Percentiles rank a stretch among this genome's conserved stretches.
Evolutionary conservation across 2,888 invertebrate genomes (phyloP).

Genomic region (Timandra comae): DNA sequence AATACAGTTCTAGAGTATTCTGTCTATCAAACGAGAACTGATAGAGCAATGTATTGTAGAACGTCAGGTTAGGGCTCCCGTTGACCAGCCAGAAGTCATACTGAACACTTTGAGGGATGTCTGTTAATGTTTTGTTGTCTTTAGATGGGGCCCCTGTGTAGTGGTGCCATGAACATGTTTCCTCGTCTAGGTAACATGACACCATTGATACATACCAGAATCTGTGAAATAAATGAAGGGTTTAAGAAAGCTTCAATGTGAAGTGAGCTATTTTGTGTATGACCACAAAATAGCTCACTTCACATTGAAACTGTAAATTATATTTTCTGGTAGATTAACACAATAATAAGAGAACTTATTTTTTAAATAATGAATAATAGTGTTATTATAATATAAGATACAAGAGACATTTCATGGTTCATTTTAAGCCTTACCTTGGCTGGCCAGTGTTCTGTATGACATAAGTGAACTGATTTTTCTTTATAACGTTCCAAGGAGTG

Average conservation of each 20-base stretch:
- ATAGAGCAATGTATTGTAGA: constrained; percentile 91
- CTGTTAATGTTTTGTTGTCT: constrained; percentile 49
- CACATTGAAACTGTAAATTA: no score
- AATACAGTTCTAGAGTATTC: constrained; percentile 92
- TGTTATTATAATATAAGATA: no score
- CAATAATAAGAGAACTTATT: no score
- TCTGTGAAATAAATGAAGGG: constrained; percentile 63
- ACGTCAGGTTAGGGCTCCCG: constrained; percentile 93
- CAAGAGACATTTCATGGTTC: no score
- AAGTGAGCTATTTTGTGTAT: no score
- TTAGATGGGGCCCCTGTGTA: constrained; percentile 64
- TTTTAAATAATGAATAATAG: no score
- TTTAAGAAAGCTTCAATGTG: no score
- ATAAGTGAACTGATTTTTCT: constrained; percentile 95
- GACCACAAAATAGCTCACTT: no score
- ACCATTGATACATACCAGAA: constrained; percentile 98
- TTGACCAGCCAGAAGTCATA: constrained; percentile 98
- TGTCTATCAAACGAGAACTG: constrained; percentile 98
- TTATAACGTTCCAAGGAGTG: constrained; percentile 88
- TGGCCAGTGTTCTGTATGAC: constrained; percentile 92
- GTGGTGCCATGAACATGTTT: constrained; percentile 90
- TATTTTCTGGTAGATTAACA: no score
- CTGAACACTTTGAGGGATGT: constrained; percentile 57
- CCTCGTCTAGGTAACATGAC: constrained; percentile 89
- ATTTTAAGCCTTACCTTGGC: constrained; percentile 88